phyloP scores from a whole-genome alignment of 2,888 invertebrate genomes.

The Galerucella pusilla region DNA sequence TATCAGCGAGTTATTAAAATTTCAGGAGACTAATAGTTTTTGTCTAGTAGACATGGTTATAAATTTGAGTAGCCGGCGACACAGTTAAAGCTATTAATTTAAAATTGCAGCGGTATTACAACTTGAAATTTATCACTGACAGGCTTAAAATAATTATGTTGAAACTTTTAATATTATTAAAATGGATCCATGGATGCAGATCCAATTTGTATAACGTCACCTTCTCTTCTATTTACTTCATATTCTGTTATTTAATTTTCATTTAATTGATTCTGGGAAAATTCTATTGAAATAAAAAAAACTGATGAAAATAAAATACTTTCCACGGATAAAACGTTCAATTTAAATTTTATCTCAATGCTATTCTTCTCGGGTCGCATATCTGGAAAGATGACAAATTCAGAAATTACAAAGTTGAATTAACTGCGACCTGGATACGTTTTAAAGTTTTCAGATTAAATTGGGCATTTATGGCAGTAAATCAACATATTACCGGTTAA shows the following conservation, averaged over 20 bases:
- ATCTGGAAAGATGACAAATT: constrained; percentile 58
- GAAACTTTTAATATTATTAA: too few species aligned
- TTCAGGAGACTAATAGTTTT: constrained; percentile 43
- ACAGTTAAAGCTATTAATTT: constrained; percentile 20
- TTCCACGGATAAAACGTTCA: neutral
- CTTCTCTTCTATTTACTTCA: too few species aligned
- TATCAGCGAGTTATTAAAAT: constrained; percentile 53
- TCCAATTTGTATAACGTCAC: too few species aligned
- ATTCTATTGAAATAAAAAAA: constrained; percentile 12
- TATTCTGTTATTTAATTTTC: too few species aligned
- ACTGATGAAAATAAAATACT: neutral
- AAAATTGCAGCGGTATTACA: constrained; percentile 13
- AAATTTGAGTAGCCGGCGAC: constrained; percentile 19
- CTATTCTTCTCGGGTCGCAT: constrained; percentile 25
- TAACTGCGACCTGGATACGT: constrained; percentile 56
- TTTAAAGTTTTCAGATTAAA: constrained; percentile 57
- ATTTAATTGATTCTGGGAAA: neutral
- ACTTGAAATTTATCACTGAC: too few species aligned
- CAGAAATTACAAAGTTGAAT: constrained; percentile 59
- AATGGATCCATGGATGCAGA: too few species aligned
- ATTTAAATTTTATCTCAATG: neutral
- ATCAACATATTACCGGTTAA: constrained; percentile 51
- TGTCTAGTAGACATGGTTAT: constrained; percentile 30
- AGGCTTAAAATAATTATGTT: too few species aligned
- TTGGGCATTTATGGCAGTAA: constrained; percentile 58